Evolutionary conservation across 2,888 invertebrate genomes (phyloP).

Genomic region (Caenorhabditis sp.): DNA sequence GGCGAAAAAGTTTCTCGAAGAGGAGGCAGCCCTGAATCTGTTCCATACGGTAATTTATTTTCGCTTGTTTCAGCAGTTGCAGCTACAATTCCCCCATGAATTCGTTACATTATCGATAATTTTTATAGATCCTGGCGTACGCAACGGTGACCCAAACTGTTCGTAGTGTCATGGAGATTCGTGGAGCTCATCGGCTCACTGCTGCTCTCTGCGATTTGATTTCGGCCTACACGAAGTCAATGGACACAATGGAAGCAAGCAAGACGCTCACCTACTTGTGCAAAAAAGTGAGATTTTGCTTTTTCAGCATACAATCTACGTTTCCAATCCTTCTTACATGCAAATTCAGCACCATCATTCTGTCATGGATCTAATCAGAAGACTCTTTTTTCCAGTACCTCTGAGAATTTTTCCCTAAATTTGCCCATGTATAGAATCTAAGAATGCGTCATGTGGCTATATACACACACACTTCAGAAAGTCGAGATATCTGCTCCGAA

Average conservation of each 20-base stretch:
- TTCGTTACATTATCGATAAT: background rate
- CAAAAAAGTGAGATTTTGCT: conserved; percentile 33
- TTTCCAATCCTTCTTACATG: no score
- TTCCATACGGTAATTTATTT: conserved; percentile 38
- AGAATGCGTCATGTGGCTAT: no score
- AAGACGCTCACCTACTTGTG: conserved; percentile 35
- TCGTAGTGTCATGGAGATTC: conserved; percentile 46
- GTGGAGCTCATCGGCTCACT: conserved; percentile 52
- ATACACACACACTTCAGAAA: no score
- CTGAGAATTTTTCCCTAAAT: no score
- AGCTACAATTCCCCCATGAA: background rate
- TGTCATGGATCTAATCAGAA: no score
- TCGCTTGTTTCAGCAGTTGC: background rate
- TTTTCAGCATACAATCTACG: no score
- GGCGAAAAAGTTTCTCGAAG: conserved; percentile 57
- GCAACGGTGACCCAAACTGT: conserved; percentile 32
- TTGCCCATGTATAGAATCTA: no score
- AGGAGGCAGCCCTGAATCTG: conserved; percentile 42
- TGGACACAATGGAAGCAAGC: conserved; percentile 46
- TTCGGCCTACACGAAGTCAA: conserved; percentile 19
- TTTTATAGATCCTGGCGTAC: conserved; percentile 48
- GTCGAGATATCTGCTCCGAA: no score
- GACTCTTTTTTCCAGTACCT: no score
- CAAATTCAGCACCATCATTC: no score
- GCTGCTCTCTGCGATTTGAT: conserved; percentile 48